Conservation (phyloP, 1,140 invertebrate species). For the Tetragonula clypearis region DNA sequence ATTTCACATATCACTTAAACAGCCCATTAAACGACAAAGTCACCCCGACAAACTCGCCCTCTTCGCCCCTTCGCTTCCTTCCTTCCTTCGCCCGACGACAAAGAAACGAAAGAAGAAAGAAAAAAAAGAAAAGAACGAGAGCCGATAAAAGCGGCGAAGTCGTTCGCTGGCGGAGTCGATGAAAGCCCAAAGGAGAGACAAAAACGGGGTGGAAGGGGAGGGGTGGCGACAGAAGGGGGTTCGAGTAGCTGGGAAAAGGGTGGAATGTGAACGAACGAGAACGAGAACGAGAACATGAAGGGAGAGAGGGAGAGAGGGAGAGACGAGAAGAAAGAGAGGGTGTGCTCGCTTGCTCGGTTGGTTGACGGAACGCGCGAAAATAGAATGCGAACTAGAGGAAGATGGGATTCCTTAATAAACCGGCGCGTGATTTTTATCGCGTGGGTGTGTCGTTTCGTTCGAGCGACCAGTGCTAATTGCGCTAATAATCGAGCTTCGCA, state of each 20-base stretch:
- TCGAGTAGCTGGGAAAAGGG: conserved; percentile 8
- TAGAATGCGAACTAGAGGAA: conserved; percentile 49
- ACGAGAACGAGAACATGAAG: not conserved
- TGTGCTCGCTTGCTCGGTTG: not conserved
- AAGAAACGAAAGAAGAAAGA: not conserved
- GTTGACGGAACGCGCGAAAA: conserved; percentile 62
- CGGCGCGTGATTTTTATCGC: conserved; percentile 62
- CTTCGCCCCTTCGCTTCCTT: too few relatives aligned
- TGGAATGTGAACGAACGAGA: too few relatives aligned
- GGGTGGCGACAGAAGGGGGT: not conserved
- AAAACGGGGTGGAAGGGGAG: not conserved
- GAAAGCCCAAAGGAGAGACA: conserved; percentile 9
- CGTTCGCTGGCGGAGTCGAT: not conserved
- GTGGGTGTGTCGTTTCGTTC: conserved; percentile 55
- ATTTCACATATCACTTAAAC: not conserved
- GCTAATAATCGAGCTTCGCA: too few relatives aligned
- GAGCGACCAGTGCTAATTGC: conserved; percentile 52
- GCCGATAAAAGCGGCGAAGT: not conserved
- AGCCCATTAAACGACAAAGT: not conserved
- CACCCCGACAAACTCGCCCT: not conserved
- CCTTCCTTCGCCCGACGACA: not conserved
- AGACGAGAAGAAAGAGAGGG: not conserved
- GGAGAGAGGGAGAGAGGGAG: not conserved
- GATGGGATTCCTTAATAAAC: conserved; percentile 57
- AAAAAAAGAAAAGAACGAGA: not conserved